Percentiles rank a stretch among this genome's conserved stretches.
These are phyloP conservation scores for Phallusia fumigata DNA, from an alignment of 23 tunicate species.

Conservation along the genomic window DNA sequence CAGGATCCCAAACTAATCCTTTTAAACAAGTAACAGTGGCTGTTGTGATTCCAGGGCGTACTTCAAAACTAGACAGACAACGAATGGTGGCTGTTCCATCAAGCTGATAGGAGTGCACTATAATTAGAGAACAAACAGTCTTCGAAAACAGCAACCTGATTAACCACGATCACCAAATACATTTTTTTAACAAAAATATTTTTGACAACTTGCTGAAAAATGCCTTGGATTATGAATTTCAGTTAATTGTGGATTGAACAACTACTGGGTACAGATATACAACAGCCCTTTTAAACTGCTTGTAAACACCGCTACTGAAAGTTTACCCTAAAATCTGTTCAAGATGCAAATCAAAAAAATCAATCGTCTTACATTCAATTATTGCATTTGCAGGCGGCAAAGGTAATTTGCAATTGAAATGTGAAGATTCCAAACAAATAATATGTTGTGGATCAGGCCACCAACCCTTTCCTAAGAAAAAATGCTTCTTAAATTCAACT, in stretches of 20 bases:
- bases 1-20: slow-evolving; percentile 42
- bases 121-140: not conserved
- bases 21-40: slow-evolving; percentile 16
- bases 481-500: too few species aligned
- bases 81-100: slow-evolving; percentile 18
- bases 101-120: slow-evolving; percentile 15
- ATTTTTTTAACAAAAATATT: too few species aligned
- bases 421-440: slow-evolving; percentile 13
- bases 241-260: too few species aligned
- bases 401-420: slow-evolving; percentile 32
- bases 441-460: slow-evolving; percentile 21
- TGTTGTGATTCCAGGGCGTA: slow-evolving; percentile 19
- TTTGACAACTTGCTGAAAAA: too few species aligned
- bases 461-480: slow-evolving; percentile 42
- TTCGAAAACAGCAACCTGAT: too few species aligned
- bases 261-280: too few species aligned
- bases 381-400: slow-evolving; percentile 7
- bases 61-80: slow-evolving; percentile 45
- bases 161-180: too few species aligned
- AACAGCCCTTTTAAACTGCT: too few species aligned
- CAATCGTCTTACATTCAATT: slow-evolving; percentile 29
- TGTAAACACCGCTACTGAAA: too few species aligned
- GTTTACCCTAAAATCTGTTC: not conserved
- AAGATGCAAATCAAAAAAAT: not conserved
- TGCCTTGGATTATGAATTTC: too few species aligned